A percentile compares a stretch with the other conserved stretches of the same genome.
These are phyloP conservation scores for Anodontia alba DNA, from an alignment of 2,888 invertebrate genomes.

Conservation along the genomic window DNA sequence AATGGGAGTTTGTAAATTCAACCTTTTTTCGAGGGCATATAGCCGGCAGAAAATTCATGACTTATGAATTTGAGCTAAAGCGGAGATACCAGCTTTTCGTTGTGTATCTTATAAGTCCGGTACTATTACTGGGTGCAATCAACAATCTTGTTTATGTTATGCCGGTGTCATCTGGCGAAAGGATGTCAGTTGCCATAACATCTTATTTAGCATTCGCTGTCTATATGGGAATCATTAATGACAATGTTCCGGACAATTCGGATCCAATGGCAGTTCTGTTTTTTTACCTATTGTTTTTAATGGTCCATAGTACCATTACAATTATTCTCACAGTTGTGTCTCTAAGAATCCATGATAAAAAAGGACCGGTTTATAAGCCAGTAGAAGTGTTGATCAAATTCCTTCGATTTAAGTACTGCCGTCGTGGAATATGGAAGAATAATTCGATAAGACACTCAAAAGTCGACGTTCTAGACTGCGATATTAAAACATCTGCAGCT, in stretches of 20 bases:
- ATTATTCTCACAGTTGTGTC: conserved; percentile 41
- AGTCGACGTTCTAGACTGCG: neutral
- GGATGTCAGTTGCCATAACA: conserved; percentile 50
- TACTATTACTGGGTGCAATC: conserved; percentile 33
- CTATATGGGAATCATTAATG: conserved; percentile 53
- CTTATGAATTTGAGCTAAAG: conserved; percentile 23
- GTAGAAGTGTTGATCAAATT: neutral
- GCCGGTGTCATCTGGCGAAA: conserved; percentile 53
- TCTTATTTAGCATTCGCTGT: conserved; percentile 51
- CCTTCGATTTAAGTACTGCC: neutral
- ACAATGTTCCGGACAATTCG: conserved; percentile 51
- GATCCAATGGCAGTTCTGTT: conserved; percentile 48
- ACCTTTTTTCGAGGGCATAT: neutral
- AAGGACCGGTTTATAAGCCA: conserved; percentile 16
- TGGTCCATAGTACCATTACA: conserved; percentile 35
- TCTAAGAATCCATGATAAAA: conserved; percentile 36
- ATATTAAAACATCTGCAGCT: neutral
- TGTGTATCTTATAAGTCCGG: conserved; percentile 46
- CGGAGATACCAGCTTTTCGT: conserved; percentile 34
- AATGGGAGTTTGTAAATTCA: conserved; percentile 20
- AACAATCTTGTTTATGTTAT: conserved; percentile 50
- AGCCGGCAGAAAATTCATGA: neutral
- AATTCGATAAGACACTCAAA: neutral
- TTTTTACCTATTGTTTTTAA: conserved; percentile 45
- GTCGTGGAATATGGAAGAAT: neutral